Conservation (phyloP, 2,113 vertebrate genomes). For the Aramus guarauna region DNA sequence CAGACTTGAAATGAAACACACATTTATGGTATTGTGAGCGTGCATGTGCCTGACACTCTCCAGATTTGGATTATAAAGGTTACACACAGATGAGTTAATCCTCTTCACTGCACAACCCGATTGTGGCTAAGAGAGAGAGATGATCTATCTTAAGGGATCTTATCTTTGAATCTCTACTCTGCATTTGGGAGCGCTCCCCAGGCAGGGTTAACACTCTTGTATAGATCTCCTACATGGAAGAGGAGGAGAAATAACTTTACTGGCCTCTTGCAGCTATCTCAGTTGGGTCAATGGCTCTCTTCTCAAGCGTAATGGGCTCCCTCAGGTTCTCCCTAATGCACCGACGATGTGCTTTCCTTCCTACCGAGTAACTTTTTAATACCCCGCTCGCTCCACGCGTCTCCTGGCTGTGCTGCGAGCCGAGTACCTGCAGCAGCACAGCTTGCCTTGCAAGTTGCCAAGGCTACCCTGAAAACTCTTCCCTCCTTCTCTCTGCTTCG, state of each 20-base stretch:
- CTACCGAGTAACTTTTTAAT: background rate
- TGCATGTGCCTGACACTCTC: background rate
- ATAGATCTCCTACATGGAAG: background rate
- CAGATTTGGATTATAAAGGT: background rate
- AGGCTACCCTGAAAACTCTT: conserved; percentile 25
- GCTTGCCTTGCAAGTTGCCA: conserved; percentile 35
- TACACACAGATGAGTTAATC: background rate
- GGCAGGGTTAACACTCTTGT: background rate
- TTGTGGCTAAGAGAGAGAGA: background rate
- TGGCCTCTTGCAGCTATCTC: background rate
- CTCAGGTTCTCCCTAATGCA: background rate
- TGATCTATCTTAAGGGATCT: background rate
- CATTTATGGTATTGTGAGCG: background rate
- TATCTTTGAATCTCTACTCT: background rate
- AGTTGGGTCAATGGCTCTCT: background rate
- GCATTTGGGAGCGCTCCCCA: background rate
- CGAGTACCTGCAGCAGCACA: conserved; percentile 17
- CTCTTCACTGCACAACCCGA: background rate
- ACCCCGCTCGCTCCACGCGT: fast-evolving
- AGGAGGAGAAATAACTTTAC: background rate
- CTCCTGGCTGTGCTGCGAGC: background rate
- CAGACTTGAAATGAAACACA: background rate
- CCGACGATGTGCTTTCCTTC: background rate
- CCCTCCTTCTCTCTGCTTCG: background rate
- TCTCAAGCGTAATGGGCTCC: background rate